Conservation (phyloP, 2,888 invertebrate genomes). For the Nemotelus nigrinus region DNA sequence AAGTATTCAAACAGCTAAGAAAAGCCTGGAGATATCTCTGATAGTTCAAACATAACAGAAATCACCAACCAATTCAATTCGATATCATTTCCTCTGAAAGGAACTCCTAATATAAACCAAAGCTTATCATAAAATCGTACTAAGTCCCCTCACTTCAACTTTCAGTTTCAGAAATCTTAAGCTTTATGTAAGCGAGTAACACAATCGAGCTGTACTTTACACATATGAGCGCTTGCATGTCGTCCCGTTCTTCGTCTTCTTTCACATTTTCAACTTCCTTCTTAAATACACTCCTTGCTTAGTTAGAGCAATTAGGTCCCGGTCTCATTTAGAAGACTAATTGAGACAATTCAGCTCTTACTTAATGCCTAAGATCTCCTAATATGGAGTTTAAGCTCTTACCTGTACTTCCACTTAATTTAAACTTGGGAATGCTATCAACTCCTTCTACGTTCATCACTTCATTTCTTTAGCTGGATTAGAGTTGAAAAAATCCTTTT, state of each 20-base stretch:
- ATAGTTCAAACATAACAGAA: too few species aligned
- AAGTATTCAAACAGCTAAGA: too few species aligned
- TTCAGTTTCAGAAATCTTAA: too few species aligned
- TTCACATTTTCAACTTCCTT: background rate
- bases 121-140: too few species aligned
- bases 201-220: too few species aligned
- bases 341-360: constrained; percentile 48
- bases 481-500: constrained; percentile 26
- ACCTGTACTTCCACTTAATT: constrained; percentile 44
- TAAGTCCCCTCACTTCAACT: too few species aligned
- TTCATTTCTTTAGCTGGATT: constrained; percentile 44
- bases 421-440: constrained; percentile 32
- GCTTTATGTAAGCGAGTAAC: too few species aligned
- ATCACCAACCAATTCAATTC: too few species aligned
- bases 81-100: too few species aligned
- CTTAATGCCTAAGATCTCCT: constrained; percentile 39
- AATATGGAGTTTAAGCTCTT: constrained; percentile 32
- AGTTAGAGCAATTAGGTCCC: constrained; percentile 48
- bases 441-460: constrained; percentile 44
- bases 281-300: constrained; percentile 13
- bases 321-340: constrained; percentile 48
- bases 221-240: background rate
- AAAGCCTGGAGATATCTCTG: too few species aligned
- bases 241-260: background rate
- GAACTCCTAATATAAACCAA: too few species aligned